These are phyloP conservation scores for Cryptocephalus primarius DNA, from an alignment of 2,888 invertebrate species.

Conservation along the genomic window DNA sequence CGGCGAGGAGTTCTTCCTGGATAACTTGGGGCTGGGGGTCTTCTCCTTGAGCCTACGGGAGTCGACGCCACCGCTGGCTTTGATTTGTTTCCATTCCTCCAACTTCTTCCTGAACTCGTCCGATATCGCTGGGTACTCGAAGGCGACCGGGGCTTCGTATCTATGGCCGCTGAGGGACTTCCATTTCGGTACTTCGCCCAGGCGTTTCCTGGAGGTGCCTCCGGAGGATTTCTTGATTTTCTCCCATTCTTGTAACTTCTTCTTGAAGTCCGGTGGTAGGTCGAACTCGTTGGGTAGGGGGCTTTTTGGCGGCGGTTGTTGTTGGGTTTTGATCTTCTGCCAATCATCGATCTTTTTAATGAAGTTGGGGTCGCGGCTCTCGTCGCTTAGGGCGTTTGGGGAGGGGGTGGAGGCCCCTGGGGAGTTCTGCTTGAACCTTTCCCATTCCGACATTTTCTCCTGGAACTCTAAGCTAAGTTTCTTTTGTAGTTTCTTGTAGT, in stretches of 20 bases:
- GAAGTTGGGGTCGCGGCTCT: constrained; percentile 33
- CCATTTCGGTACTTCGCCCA: constrained; percentile 53
- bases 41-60: constrained; percentile 19
- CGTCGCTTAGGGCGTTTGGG: constrained; percentile 20
- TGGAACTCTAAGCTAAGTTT: constrained; percentile 66
- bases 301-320: constrained; percentile 13
- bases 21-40: constrained; percentile 31
- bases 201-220: constrained; percentile 32
- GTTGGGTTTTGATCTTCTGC: constrained; percentile 38
- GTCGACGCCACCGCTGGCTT: constrained; percentile 39
- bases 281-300: constrained; percentile 50
- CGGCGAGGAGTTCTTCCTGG: constrained; percentile 28
- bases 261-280: constrained; percentile 67
- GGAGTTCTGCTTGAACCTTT: constrained; percentile 27
- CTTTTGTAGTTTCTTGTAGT: constrained; percentile 61
- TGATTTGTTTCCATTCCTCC: constrained; percentile 77
- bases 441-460: constrained; percentile 52
- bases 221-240: constrained; percentile 47
- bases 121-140: constrained; percentile 57
- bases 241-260: constrained; percentile 82
- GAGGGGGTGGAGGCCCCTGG: constrained; percentile 18
- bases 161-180: constrained; percentile 36
- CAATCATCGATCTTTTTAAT: constrained; percentile 41
- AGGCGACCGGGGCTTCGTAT: constrained; percentile 12
- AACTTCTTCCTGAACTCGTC: constrained; percentile 77